Base-by-base conservation (phyloP, 37 sponge, comb jelly and placozoan species). In the Spongia lamella region DNA sequence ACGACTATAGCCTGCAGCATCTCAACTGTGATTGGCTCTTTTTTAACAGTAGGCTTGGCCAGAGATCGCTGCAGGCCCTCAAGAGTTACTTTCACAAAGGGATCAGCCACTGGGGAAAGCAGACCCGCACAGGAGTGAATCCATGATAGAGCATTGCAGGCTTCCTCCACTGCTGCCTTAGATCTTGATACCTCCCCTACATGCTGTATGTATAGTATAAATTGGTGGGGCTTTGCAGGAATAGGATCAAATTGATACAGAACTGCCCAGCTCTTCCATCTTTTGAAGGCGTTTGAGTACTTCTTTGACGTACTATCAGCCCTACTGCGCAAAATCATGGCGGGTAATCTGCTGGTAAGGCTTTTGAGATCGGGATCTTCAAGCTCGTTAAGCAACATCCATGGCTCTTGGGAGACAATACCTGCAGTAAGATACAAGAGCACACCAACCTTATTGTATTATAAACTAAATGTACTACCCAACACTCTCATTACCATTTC, bases 191-290 rank as follows among this genome's bases (percentile, higher is more conserved):
- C 35, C 36, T 54, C 54, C 32, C 61, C 56, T 13, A 79, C 61
- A 56, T 56, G 67, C 25, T 16, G 19, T 30, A 79, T 25, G 61
- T 79, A 79, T 31, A 79, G 70, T 25, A 51, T 61, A 26, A 79
- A 15, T 40, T 79, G 58, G 9, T 47, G 36, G 13, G 38, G 33
- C 47, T 19, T 32, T 16, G 30, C 61, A 19, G 70, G 80, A n/a
- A n/a, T n/a, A 25, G 65, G 26, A 19, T 52, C 40, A n/a, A n/a
- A n/a, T n/a, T n/a, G n/a, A n/a, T n/a, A n/a, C n/a, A n/a, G n/a
- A n/a, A n/a, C n/a, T 17, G 61, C 70, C 80, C 80, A 79, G 47
- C n/a, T 29, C 80, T 67, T 68, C 69, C 70, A 79, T 26, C 80
- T 38, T 20, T 24, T 27, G 30, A 69, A 79, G 27, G 80, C 80